These are phyloP conservation scores for Alca torda DNA, from an alignment of 2,797 vertebrate genomes.

Conservation along the genomic window DNA sequence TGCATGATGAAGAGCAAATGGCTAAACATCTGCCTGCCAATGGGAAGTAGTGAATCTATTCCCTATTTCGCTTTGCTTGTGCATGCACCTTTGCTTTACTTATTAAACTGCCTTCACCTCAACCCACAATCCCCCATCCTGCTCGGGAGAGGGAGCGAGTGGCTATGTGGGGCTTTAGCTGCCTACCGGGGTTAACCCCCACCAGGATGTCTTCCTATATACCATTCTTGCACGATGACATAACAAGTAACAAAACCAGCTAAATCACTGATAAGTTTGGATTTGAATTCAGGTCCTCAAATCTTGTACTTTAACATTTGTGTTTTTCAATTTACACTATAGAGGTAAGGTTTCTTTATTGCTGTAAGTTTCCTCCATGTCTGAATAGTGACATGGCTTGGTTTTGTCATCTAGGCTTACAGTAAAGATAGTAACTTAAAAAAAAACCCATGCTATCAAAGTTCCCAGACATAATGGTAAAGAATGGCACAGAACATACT, in stretches of 20 bases:
- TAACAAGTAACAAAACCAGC: background rate
- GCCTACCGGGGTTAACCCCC: background rate
- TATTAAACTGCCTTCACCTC: background rate
- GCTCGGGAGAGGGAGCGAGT: background rate
- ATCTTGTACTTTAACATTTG: background rate
- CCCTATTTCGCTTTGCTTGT: background rate
- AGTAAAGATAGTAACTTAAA: background rate
- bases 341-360: background rate
- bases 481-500: background rate
- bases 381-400: background rate
- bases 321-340: background rate
- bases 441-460: background rate
- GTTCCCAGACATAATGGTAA: background rate
- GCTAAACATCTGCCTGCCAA: background rate
- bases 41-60: background rate
- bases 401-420: background rate
- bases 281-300: background rate
- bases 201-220: background rate
- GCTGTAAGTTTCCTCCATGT: background rate
- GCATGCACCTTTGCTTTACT: background rate
- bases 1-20: fast-evolving
- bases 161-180: background rate
- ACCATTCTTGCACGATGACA: background rate
- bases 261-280: background rate
- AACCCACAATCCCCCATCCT: background rate